Conservation (phyloP, 2,113 vertebrate genomes). For the Uria lomvia region DNA sequence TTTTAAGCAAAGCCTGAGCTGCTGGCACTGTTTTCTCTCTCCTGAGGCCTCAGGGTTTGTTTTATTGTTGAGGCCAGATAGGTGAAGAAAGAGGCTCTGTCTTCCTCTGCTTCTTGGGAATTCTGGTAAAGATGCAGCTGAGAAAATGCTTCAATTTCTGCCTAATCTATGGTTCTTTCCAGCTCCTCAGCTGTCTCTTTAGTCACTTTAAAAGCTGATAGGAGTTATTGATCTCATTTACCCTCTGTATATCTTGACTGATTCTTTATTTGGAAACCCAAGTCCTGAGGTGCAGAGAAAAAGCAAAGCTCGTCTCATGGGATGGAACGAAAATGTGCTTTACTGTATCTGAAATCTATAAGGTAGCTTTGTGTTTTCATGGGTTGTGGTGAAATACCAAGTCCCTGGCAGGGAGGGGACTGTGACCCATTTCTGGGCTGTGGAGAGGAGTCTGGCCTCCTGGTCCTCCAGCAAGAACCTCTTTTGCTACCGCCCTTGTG, state of each 20-base stretch:
- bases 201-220: constrained; percentile 11
- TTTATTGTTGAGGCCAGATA: background rate
- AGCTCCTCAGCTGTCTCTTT: background rate
- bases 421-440: accelerated
- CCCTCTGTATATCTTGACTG: background rate
- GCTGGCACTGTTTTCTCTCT: background rate
- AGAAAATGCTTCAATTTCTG: constrained; percentile 14
- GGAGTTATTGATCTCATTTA: constrained; percentile 28
- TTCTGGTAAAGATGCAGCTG: background rate
- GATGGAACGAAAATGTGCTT: background rate
- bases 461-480: background rate
- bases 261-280: constrained; percentile 5
- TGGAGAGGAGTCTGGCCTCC: background rate
- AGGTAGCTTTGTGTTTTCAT: background rate
- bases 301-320: background rate
- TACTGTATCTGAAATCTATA: background rate
- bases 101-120: background rate
- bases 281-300: background rate
- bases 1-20: background rate
- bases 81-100: background rate
- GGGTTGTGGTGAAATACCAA: background rate
- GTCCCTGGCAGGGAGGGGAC: background rate
- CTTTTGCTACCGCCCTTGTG: background rate
- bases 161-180: background rate
- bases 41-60: background rate